phyloP scores from a whole-genome alignment of 2,113 vertebrate genomes.

The Xiphorhynchus elegans region DNA sequence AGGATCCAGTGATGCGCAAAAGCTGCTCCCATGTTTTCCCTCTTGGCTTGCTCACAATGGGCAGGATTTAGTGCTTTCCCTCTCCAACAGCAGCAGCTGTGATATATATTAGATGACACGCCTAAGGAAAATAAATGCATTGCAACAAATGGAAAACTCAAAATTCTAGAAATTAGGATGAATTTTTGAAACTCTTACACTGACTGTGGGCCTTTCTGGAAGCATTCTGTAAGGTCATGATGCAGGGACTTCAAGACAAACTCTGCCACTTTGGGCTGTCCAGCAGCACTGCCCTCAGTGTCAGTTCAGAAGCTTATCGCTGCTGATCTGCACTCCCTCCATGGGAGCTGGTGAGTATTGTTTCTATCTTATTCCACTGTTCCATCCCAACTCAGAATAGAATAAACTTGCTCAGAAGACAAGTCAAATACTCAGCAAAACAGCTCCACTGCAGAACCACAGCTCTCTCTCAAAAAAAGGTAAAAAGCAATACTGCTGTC shows the following conservation, averaged over 20 bases:
- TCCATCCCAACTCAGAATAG: not conserved
- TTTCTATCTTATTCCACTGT: not conserved
- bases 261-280: not conserved
- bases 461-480: not conserved
- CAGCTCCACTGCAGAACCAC: not conserved
- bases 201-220: not conserved
- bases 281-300: not conserved
- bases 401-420: not conserved
- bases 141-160: not conserved
- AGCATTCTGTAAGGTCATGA: not conserved
- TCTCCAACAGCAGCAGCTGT: not conserved
- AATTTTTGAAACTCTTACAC: not conserved
- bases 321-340: not conserved
- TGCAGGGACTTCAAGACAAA: not conserved
- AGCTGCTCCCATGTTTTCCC: not conserved
- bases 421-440: not conserved
- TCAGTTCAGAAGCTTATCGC: not conserved
- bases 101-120: not conserved
- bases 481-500: not conserved
- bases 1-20: not conserved
- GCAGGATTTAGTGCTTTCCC: not conserved
- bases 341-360: not conserved
- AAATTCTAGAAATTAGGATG: not conserved
- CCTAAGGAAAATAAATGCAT: not conserved
- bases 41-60: not conserved